Base-by-base conservation (phyloP, 2,888 invertebrate genomes). In the Leptopilina myrica region DNA sequence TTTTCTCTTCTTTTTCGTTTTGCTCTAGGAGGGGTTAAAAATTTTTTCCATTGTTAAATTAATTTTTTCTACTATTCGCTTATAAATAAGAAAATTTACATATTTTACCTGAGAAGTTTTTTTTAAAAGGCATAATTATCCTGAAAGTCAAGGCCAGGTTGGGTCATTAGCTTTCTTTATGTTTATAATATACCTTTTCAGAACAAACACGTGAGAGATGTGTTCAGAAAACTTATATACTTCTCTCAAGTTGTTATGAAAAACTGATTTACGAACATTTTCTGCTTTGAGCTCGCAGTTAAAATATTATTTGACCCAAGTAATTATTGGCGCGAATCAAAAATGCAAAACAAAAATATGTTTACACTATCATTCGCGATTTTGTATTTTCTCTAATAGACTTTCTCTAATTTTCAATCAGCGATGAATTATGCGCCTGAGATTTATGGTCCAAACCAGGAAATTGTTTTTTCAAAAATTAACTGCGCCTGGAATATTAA, bases 111-210 rank as follows among this genome's bases (percentile, higher is more conserved):
- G 26, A 7, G 49, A 53, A 20, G 49, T 49, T 20, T 69, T 46
- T 69, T 69, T 69, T 26, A 26, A 69, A 26, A 69, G 26, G 26
- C 53, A 20, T 20, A 69, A 69, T 69, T 69, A 69, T 49, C 20
- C 26, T 69, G 7, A 69, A 69, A 69, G 69, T 53, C 53, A 69
- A 53, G 69, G 69, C 43, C 67, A 64, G 33, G 64, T 64, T 64
- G 64, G 26, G 33, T 20, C 64, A 69, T 69, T 69, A 53, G 49
- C 69, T 26, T 26, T 20, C n/a, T 69, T 69, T 20, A 20, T 14
- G 1, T 69, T 69, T 20, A 20, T 14, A 11, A 14, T 11, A 56
- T 33, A 15, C 49, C 26, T 53, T 69, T 53, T 59, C 59, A 59
- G 59, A 59, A n/a, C n/a, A 59, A 56, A 56, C 12, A 49, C 49